A percentile compares a stretch with the other conserved stretches of the same genome.
phyloP scores from a whole-genome alignment of 2,797 vertebrate genomes.

The Microhierax caerulescens region DNA sequence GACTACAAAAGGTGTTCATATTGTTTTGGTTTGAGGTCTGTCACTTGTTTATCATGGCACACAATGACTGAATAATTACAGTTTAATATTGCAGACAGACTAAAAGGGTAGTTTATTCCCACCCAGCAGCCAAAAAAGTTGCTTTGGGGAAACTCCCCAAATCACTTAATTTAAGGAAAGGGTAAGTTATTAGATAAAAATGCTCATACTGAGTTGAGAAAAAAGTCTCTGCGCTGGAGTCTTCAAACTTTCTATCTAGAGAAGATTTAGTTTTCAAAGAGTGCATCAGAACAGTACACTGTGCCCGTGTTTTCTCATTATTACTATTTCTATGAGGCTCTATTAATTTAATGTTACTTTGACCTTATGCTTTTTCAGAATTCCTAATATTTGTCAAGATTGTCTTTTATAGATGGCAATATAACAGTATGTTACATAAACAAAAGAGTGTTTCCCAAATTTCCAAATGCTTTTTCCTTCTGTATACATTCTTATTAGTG shows the following conservation, averaged over 20 bases:
- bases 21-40: background rate
- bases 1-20: background rate
- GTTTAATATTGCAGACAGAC: background rate
- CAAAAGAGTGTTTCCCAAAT: background rate
- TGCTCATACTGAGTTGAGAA: background rate
- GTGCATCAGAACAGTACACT: background rate
- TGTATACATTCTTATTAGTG: background rate
- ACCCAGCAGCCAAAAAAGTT: background rate
- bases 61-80: background rate
- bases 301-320: background rate
- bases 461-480: background rate
- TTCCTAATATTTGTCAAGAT: background rate
- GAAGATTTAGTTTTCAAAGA: background rate
- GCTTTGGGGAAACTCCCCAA: background rate
- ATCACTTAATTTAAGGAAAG: background rate
- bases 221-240: background rate
- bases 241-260: background rate
- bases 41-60: background rate
- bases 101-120: background rate
- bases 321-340: background rate
- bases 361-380: background rate
- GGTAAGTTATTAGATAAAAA: background rate
- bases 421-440: background rate
- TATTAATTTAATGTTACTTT: background rate
- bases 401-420: background rate